Percentiles rank a stretch among this genome's conserved stretches.
Evolutionary conservation across 1,140 invertebrate genomes (phyloP).

Genomic region (Drepana arcuata): DNA sequence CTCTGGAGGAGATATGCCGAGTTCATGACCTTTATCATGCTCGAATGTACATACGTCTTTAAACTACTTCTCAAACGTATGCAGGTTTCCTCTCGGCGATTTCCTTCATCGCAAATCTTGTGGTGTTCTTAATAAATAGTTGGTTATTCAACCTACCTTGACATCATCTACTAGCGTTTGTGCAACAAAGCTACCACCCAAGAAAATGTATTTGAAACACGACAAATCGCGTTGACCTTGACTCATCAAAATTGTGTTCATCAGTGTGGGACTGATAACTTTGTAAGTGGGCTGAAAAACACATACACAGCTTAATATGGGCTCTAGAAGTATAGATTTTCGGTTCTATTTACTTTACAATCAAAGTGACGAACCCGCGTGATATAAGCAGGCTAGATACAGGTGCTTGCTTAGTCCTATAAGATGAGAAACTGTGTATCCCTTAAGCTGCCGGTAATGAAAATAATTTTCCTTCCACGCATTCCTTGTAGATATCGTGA

Average conservation of each 20-base stretch:
- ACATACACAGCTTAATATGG: not conserved
- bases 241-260: constrained; percentile 1
- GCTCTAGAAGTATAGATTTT: not conserved
- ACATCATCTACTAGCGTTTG: constrained; percentile 3
- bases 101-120: not conserved
- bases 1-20: too few species aligned
- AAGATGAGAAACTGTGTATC: too few species aligned
- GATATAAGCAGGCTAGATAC: too few species aligned
- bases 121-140: too few species aligned
- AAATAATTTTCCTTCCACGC: too few species aligned
- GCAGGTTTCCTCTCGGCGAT: too few species aligned
- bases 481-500: too few species aligned
- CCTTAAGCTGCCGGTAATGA: too few species aligned
- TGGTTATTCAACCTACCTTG: constrained; percentile 2
- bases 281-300: constrained; percentile 5
- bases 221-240: constrained; percentile 6
- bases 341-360: not conserved
- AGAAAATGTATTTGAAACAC: constrained; percentile 2
- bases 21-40: too few species aligned
- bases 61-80: too few species aligned
- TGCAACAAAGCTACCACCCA: constrained; percentile 7
- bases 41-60: not conserved
- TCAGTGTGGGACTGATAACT: constrained; percentile 1
- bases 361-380: too few species aligned
- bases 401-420: too few species aligned